A percentile compares a stretch with the other conserved stretches of the same genome.
These are phyloP conservation scores for Osmoderma eremita DNA, from an alignment of 2,888 invertebrate species.

Conservation along the genomic window DNA sequence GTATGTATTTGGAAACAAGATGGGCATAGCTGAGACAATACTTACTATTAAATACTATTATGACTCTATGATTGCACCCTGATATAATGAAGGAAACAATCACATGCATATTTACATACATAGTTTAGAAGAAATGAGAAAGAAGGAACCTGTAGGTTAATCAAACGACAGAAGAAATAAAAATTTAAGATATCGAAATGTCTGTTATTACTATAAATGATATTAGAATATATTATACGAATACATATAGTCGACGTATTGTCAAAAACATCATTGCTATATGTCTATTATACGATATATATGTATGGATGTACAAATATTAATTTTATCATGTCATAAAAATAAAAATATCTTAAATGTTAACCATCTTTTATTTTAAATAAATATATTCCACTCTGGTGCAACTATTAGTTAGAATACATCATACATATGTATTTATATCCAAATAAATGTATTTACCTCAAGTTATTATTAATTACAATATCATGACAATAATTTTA, in stretches of 20 bases:
- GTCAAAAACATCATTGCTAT: slow-evolving; percentile 28
- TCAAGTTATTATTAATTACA: slow-evolving; percentile 55
- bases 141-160: slow-evolving; percentile 16
- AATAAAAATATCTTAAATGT: slow-evolving; percentile 26
- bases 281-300: slow-evolving; percentile 30
- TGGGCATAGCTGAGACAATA: slow-evolving; percentile 35
- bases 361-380: slow-evolving; percentile 17
- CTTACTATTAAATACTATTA: slow-evolving; percentile 17
- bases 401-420: slow-evolving; percentile 1
- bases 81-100: slow-evolving; percentile 40
- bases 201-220: slow-evolving; percentile 33
- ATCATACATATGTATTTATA: slow-evolving; percentile 33
- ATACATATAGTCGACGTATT: slow-evolving; percentile 36
- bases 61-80: slow-evolving; percentile 29
- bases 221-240: slow-evolving; percentile 35
- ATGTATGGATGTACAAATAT: slow-evolving; percentile 17
- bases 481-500: slow-evolving; percentile 63
- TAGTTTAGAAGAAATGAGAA: slow-evolving; percentile 37
- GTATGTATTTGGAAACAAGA: slow-evolving; percentile 11
- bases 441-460: slow-evolving; percentile 52
- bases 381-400: background rate
- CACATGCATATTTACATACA: slow-evolving; percentile 40
- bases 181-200: slow-evolving; percentile 37
- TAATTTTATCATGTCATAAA: slow-evolving; percentile 14
- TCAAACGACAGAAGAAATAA: slow-evolving; percentile 41